Evolutionary conservation across 2,113 vertebrate genomes (phyloP).

Genomic region (Albula goreensis): DNA sequence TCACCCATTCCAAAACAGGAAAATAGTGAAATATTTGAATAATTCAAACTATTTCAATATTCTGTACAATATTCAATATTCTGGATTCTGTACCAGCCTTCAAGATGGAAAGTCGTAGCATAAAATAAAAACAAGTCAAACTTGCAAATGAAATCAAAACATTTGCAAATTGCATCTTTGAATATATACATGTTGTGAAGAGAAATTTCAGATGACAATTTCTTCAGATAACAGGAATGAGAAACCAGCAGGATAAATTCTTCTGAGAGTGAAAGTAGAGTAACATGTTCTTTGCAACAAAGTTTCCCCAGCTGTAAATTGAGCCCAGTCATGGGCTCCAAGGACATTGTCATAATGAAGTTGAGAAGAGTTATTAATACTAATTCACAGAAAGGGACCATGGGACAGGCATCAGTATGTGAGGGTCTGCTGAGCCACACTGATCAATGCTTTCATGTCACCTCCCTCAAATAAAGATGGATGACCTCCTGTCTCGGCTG

Average conservation of each 20-base stretch:
- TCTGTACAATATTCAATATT: too few relatives aligned
- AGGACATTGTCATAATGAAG: background rate
- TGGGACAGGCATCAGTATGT: background rate
- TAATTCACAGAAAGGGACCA: background rate
- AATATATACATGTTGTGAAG: too few relatives aligned
- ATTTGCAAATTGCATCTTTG: too few relatives aligned
- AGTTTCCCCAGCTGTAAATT: background rate
- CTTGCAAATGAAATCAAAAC: too few relatives aligned
- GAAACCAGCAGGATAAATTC: background rate
- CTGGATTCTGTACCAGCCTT: too few relatives aligned
- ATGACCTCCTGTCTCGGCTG: background rate
- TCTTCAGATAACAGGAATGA: too few relatives aligned
- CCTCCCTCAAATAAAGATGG: constrained; percentile 6
- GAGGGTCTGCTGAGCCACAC: background rate
- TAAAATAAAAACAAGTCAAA: too few relatives aligned
- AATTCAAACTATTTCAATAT: too few relatives aligned
- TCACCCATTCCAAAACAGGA: too few relatives aligned
- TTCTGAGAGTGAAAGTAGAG: background rate
- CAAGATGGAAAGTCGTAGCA: too few relatives aligned
- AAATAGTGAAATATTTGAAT: too few relatives aligned
- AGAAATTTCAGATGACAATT: too few relatives aligned
- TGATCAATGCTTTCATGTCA: background rate
- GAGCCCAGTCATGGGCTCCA: background rate
- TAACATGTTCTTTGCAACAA: background rate
- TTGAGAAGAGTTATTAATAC: background rate